These are phyloP conservation scores for Candidula unifasciata DNA, from an alignment of 2,888 invertebrate species.

Conservation along the genomic window DNA sequence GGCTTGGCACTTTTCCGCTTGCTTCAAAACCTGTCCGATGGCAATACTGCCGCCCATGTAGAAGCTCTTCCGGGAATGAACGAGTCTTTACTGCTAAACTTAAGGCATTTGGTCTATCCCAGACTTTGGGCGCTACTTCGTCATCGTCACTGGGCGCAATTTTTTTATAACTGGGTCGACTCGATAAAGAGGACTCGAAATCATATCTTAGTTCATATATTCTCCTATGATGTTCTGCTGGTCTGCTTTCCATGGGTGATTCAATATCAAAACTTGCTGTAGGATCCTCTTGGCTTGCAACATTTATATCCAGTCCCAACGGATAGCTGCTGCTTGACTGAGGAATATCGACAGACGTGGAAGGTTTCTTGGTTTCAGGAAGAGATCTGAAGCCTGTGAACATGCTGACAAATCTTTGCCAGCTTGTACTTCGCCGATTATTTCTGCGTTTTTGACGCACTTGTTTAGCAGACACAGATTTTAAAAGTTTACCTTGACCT, in stretches of 20 bases:
- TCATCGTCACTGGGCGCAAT: background rate
- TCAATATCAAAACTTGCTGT: background rate
- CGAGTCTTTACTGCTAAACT: slow-evolving; percentile 12
- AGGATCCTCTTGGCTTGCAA: background rate
- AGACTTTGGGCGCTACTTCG: background rate
- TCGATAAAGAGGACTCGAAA: background rate
- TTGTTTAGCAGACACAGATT: background rate
- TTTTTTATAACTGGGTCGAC: background rate
- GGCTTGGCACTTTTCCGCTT: background rate
- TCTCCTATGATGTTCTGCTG: background rate
- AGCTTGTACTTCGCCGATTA: slow-evolving; percentile 20
- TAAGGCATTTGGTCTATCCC: background rate
- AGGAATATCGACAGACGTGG: background rate
- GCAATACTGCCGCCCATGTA: slow-evolving; percentile 1
- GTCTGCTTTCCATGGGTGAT: background rate
- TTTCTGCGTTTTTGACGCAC: slow-evolving; percentile 1
- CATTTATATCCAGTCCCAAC: slow-evolving; percentile 17
- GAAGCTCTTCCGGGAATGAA: slow-evolving; percentile 33
- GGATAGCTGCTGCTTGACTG: slow-evolving; percentile 33
- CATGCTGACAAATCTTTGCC: slow-evolving; percentile 45
- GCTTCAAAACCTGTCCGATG: background rate
- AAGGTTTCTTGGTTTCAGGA: slow-evolving; percentile 30
- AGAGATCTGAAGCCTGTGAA: slow-evolving; percentile 44
- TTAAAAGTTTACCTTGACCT: background rate
- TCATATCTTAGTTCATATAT: background rate